phyloP scores from a whole-genome alignment of 1,140 invertebrate genomes.

The Drosophila grimshawi region DNA sequence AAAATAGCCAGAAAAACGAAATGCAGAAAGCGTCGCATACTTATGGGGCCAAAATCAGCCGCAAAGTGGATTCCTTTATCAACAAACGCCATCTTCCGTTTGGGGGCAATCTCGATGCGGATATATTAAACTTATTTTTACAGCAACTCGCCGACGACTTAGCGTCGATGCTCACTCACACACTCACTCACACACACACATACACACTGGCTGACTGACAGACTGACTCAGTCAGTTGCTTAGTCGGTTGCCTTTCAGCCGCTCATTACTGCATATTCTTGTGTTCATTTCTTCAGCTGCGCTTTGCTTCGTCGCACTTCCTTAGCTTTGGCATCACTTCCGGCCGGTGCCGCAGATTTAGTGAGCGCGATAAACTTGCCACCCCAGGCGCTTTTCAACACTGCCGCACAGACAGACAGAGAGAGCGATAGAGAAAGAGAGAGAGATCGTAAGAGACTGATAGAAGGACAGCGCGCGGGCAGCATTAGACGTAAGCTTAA shows the following conservation, averaged over 20 bases:
- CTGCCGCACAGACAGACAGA: conserved; percentile 37
- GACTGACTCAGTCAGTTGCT: neutral
- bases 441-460: neutral
- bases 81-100: conserved; percentile 40
- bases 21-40: conserved; percentile 59
- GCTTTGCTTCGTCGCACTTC: conserved; percentile 24
- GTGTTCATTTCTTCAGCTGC: conserved; percentile 49
- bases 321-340: conserved; percentile 49
- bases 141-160: conserved; percentile 46
- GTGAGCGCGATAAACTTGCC: conserved; percentile 69
- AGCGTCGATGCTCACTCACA: neutral
- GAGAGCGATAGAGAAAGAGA: conserved; percentile 3
- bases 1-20: neutral
- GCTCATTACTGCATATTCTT: conserved; percentile 65
- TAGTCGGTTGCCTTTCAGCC: conserved; percentile 14
- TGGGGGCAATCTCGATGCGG: conserved; percentile 70
- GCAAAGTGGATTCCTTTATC: conserved; percentile 73
- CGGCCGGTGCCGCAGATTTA: conserved; percentile 66
- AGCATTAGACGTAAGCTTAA: conserved; percentile 41
- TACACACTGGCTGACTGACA: no score
- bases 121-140: conserved; percentile 83
- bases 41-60: conserved; percentile 62
- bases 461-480: neutral
- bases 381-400: conserved; percentile 61
- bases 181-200: no score